Evolutionary conservation across 2,888 invertebrate genomes (phyloP).

Genomic region (Odiellus spinosus): DNA sequence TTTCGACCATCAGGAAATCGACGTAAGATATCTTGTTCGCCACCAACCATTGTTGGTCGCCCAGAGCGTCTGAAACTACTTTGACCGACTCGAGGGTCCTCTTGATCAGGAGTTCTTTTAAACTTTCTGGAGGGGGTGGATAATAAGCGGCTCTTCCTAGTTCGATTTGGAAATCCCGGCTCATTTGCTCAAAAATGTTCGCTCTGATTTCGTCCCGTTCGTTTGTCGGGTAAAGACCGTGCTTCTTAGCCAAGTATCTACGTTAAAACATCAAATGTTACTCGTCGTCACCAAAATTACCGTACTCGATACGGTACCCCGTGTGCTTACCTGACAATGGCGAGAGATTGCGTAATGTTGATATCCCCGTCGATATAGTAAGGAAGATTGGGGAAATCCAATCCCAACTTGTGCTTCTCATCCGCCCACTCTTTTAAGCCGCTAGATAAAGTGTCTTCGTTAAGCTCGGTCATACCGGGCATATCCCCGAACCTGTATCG

Average conservation of each 20-base stretch:
- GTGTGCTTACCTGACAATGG: slow-evolving; percentile 11
- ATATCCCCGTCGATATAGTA: slow-evolving; percentile 30
- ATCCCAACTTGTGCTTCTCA: slow-evolving; percentile 21
- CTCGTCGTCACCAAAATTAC: too few species aligned
- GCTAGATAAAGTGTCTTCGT: too few species aligned
- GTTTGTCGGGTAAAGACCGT: slow-evolving; percentile 11
- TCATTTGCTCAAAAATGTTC: slow-evolving; percentile 18
- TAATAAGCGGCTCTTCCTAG: slow-evolving; percentile 30
- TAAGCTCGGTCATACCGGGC: neutral
- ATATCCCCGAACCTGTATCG: slow-evolving; percentile 30
- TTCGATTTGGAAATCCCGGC: slow-evolving; percentile 31
- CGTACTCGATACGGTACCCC: too few species aligned
- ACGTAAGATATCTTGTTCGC: slow-evolving; percentile 25
- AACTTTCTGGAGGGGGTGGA: slow-evolving; percentile 21
- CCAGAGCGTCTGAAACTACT: slow-evolving; percentile 12
- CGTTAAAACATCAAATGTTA: too few species aligned
- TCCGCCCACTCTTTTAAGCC: slow-evolving; percentile 24
- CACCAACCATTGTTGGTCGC: slow-evolving; percentile 23
- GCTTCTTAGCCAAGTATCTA: slow-evolving; percentile 17
- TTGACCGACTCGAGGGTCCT: slow-evolving; percentile 11
- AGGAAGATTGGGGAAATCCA: slow-evolving; percentile 31
- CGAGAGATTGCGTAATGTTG: slow-evolving; percentile 27
- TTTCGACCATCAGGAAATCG: slow-evolving; percentile 33
- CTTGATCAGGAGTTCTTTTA: slow-evolving; percentile 7
- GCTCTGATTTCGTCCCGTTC: slow-evolving; percentile 12